phyloP scores from a whole-genome alignment of 2,888 invertebrate species.

The Cerastoderma edule region DNA sequence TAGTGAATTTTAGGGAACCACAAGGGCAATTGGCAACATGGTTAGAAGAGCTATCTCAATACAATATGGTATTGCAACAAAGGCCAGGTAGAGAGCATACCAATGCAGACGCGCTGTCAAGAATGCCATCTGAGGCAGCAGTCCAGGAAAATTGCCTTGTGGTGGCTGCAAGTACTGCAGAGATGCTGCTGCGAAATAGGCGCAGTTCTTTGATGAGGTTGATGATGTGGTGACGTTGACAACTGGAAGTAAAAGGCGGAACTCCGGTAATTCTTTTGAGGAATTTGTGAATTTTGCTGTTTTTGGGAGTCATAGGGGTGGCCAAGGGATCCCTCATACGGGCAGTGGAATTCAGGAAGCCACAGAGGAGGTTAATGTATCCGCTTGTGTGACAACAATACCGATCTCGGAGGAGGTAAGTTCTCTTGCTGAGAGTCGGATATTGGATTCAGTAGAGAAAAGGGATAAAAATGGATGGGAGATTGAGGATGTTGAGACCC shows the following conservation, averaged over 20 bases:
- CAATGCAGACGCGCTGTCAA: conserved; percentile 42
- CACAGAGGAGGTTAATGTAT: not conserved
- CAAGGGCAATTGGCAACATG: conserved; percentile 46
- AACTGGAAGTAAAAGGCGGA: too few relatives aligned
- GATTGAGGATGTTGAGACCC: too few relatives aligned
- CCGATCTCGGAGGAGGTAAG: not conserved
- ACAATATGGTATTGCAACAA: conserved; percentile 48
- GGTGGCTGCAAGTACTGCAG: conserved; percentile 46
- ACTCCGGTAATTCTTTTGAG: too few relatives aligned
- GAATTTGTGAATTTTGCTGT: too few relatives aligned
- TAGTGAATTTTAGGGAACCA: conserved; percentile 31
- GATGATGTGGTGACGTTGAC: conserved; percentile 23
- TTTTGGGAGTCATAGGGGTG: not conserved
- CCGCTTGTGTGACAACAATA: not conserved
- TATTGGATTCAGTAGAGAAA: not conserved
- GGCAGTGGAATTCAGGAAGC: too few relatives aligned
- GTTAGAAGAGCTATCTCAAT: conserved; percentile 56
- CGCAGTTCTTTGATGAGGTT: conserved; percentile 16
- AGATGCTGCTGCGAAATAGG: conserved; percentile 30
- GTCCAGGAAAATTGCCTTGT: conserved; percentile 42
- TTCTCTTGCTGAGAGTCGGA: not conserved
- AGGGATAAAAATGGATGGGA: too few relatives aligned
- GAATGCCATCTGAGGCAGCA: conserved; percentile 1
- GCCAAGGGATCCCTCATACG: too few relatives aligned
- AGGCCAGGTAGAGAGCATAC: conserved; percentile 26